These are phyloP conservation scores for Danionella dracula DNA, from an alignment of 2,797 vertebrate genomes.

Conservation along the genomic window DNA sequence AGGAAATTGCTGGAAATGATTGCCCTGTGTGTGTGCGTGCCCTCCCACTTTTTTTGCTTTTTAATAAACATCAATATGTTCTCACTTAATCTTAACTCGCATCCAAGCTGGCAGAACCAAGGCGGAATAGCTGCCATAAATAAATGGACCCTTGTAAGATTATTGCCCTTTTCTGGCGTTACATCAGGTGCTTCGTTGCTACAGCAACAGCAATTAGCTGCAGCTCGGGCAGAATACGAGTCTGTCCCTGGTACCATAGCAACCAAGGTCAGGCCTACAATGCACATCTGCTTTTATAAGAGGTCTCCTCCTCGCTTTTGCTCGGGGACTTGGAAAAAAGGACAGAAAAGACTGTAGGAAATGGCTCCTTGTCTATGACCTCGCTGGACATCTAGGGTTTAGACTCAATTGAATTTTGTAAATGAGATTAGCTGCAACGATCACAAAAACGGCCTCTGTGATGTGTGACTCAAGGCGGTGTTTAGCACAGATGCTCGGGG, in stretches of 20 bases:
- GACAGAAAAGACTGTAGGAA: conserved; percentile 5
- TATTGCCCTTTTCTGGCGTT: conserved; percentile 58
- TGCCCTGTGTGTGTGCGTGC: conserved; percentile 16
- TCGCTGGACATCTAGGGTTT: background rate
- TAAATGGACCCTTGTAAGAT: conserved; percentile 58
- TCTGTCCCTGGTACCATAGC: conserved; percentile 54
- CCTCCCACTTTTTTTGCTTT: background rate
- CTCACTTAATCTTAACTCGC: conserved; percentile 25
- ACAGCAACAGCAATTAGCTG: conserved; percentile 63
- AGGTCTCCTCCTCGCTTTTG: conserved; percentile 27
- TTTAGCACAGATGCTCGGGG: conserved; percentile 36
- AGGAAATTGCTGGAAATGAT: conserved; percentile 2
- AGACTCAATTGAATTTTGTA: background rate
- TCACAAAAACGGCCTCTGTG: no score
- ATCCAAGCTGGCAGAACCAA: conserved; percentile 35
- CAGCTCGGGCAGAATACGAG: conserved; percentile 58
- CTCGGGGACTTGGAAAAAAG: conserved; percentile 14
- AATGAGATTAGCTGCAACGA: background rate
- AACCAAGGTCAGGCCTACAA: conserved; percentile 63
- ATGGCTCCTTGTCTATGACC: background rate
- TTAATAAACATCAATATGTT: conserved; percentile 18
- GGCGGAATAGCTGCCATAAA: conserved; percentile 49
- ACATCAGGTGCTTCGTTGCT: conserved; percentile 63
- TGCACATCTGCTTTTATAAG: conserved; percentile 47
- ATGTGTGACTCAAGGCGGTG: conserved; percentile 1